Base-by-base conservation (phyloP, 2,113 vertebrate genomes). In the Sardina pilchardus region DNA sequence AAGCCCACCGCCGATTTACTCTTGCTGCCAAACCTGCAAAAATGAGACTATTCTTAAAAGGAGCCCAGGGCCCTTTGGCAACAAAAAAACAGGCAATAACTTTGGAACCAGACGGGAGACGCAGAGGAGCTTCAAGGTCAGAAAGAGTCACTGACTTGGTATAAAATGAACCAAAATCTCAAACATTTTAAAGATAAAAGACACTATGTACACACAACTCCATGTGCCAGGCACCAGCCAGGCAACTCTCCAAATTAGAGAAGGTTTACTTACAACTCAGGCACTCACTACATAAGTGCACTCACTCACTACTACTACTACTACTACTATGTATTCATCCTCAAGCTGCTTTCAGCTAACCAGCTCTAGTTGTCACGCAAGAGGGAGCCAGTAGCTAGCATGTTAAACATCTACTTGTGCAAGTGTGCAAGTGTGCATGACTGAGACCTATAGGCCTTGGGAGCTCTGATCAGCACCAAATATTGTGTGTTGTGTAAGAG, bases 21-120 rank as follows among this genome's bases (percentile, higher is more conserved):
- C 93, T 98, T 99, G 93, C 96, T 98, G 85, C 96, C 96, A 92
- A 98, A 99, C 89, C 98, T 99, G 91, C 47, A 92, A 92, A 36
- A 88, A 19, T 89, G 34, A 86, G 43, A 0, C 1, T 19, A 47
- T 36, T 30, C 59, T 48, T 43, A 30, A 44, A 85, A 83, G 34
- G 80, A 44, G 19, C 4, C 44, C 9, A 71, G 48, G 82, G 45
- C 12, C 48, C 3, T 34, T 42, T 17, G 48, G 17, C 10, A 12
- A 59, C 19, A 59, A 24, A 19, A 59, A 59, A 4, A 24, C 19
- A 24, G 53, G 21, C 53, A 59, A 59, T 24, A 59, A 59, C 53
- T 24, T 50, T 50, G 48, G 16, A 50, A 50, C 48, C 30, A 82
- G 5, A 39, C 24, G 26, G 21, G 17, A 21, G 48, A 50, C 3